Evolutionary conservation across 2,113 vertebrate species (phyloP).

Genomic region (Neoarius graeffei): DNA sequence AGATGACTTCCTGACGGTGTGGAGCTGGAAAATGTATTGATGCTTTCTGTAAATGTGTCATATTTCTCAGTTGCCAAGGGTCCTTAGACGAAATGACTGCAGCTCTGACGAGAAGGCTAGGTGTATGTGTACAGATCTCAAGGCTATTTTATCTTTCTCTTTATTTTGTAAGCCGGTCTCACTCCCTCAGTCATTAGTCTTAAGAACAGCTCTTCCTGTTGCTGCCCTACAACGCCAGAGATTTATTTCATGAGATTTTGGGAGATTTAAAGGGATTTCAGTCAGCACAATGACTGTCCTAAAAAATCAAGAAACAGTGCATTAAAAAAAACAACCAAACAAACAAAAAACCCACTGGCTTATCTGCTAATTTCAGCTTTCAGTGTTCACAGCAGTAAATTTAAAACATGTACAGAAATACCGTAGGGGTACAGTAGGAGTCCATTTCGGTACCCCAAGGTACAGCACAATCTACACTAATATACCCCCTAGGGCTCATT

Average conservation of each 20-base stretch:
- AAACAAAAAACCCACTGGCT: not conserved
- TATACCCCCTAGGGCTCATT: no score
- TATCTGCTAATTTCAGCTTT: not conserved
- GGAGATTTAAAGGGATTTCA: slow-evolving; percentile 40
- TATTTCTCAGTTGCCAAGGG: slow-evolving; percentile 50
- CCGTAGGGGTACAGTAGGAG: no score
- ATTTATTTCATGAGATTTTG: slow-evolving; percentile 38
- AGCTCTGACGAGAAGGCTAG: slow-evolving; percentile 29
- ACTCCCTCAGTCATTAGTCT: slow-evolving; percentile 36
- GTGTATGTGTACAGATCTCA: slow-evolving; percentile 23
- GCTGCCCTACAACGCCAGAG: slow-evolving; percentile 3
- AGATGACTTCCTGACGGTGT: slow-evolving; percentile 45
- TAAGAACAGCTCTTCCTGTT: slow-evolving; percentile 14
- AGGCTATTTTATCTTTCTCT: slow-evolving; percentile 23
- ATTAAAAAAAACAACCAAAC: not conserved
- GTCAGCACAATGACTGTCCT: slow-evolving; percentile 23
- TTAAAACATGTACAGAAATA: not conserved
- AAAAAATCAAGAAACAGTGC: not conserved
- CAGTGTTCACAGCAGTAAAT: not conserved
- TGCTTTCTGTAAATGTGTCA: slow-evolving; percentile 59
- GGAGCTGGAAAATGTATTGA: slow-evolving; percentile 44
- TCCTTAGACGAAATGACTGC: slow-evolving; percentile 59
- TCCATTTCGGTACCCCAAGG: no score
- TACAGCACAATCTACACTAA: no score
- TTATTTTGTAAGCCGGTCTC: slow-evolving; percentile 29